A percentile compares a stretch with the other conserved stretches of the same genome.
Conservation (phyloP, 2,113 vertebrate species). For the Leiothrix lutea region DNA sequence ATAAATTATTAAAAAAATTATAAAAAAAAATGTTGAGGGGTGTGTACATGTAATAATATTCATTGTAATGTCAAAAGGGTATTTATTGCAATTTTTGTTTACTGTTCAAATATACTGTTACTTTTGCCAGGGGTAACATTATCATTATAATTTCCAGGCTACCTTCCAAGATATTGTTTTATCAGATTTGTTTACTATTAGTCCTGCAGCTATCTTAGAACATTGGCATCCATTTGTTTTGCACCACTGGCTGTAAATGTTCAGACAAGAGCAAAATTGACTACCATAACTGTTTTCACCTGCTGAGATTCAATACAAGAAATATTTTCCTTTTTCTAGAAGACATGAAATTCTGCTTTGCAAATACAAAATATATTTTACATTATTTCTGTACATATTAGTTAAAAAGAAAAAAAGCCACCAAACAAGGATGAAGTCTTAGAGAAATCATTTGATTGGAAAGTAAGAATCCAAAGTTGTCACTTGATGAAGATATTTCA, state of each 20-base stretch:
- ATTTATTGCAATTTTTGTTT: not conserved
- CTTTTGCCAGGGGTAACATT: not conserved
- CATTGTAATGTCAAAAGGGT: not conserved
- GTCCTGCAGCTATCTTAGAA: not conserved
- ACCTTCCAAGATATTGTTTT: not conserved
- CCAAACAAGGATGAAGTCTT: not conserved
- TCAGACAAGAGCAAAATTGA: not conserved
- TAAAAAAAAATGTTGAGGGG: not conserved
- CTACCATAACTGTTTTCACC: not conserved
- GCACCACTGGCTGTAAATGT: not conserved
- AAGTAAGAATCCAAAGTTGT: not conserved
- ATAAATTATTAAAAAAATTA: not conserved
- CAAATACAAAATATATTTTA: not conserved
- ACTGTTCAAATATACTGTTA: not conserved
- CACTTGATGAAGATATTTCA: not conserved
- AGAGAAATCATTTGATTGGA: not conserved
- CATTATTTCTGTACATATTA: not conserved
- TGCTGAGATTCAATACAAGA: not conserved
- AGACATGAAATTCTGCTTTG: not conserved
- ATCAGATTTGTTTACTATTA: conserved; percentile 38
- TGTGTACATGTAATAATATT: not conserved
- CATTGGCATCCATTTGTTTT: conserved; percentile 4
- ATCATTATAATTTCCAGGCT: not conserved
- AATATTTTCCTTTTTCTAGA: not conserved
- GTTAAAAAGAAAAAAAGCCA: not conserved